phyloP scores from a whole-genome alignment of 1,140 invertebrate genomes.

The Pogonomyrmex barbatus region DNA sequence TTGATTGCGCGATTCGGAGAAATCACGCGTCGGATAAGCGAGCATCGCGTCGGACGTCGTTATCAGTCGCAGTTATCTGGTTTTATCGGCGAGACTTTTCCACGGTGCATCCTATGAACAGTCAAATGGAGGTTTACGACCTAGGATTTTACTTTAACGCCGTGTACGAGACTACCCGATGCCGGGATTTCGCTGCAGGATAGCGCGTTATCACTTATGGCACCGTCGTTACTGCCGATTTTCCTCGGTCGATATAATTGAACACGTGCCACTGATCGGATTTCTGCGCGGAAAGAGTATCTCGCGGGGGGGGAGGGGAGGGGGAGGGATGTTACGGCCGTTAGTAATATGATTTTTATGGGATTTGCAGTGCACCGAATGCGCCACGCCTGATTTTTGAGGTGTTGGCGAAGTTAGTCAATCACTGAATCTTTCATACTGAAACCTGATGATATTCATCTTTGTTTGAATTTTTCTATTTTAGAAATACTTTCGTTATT shows the following conservation, averaged over 20 bases:
- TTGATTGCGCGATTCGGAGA: not conserved
- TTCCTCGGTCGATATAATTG: constrained; percentile 28
- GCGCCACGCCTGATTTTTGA: not conserved
- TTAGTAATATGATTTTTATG: constrained; percentile 48
- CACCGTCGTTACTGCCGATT: constrained; percentile 29
- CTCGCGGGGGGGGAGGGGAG: no score
- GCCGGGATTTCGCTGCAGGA: not conserved
- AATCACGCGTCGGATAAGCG: not conserved
- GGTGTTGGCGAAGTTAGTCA: not conserved
- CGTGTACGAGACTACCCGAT: not conserved
- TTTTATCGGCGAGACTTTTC: constrained; percentile 47
- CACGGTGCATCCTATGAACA: not conserved
- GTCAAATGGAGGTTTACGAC: constrained; percentile 52
- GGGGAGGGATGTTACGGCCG: constrained; percentile 7
- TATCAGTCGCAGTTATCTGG: constrained; percentile 38
- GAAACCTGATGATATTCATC: not conserved
- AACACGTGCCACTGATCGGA: constrained; percentile 31
- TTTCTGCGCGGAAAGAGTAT: constrained; percentile 22
- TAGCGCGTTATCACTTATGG: constrained; percentile 45
- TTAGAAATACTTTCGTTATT: not conserved
- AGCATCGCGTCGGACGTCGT: constrained; percentile 25
- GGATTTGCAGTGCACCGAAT: constrained; percentile 7
- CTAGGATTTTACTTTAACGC: constrained; percentile 25
- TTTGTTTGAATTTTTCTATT: not conserved
- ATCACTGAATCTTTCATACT: not conserved